Percentiles rank a stretch among this genome's conserved stretches.
phyloP scores from a whole-genome alignment of 1,140 invertebrate species.

The Aphelenchoides besseyi region DNA sequence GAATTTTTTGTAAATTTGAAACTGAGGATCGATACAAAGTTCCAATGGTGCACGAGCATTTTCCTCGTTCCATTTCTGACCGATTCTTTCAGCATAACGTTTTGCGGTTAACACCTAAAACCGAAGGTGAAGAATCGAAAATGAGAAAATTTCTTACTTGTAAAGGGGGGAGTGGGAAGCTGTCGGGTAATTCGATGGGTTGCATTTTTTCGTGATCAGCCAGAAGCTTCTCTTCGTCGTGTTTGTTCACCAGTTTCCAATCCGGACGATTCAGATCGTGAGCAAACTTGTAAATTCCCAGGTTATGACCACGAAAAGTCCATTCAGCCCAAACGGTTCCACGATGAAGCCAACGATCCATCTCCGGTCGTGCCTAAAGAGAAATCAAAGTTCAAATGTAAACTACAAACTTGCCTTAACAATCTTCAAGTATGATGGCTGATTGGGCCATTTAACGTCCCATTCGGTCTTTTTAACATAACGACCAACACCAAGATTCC shows the following conservation, averaged over 20 bases:
- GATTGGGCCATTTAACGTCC: conserved; percentile 55
- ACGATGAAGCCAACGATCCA: conserved; percentile 59
- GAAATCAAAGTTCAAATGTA: neutral
- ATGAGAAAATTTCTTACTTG: conserved; percentile 45
- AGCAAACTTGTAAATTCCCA: conserved; percentile 58
- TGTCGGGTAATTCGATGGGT: conserved; percentile 41
- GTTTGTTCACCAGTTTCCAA: conserved; percentile 58
- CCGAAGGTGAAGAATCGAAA: neutral
- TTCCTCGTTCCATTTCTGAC: neutral
- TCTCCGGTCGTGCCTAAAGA: conserved; percentile 54
- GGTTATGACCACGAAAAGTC: conserved; percentile 54
- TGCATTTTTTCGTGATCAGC: conserved; percentile 38
- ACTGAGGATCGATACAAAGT: conserved; percentile 58
- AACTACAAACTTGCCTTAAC: conserved; percentile 42
- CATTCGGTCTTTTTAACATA: conserved; percentile 60
- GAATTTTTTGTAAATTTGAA: conserved; percentile 46
- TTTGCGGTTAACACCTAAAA: conserved; percentile 46
- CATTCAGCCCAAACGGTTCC: conserved; percentile 58
- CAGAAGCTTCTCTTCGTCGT: conserved; percentile 53
- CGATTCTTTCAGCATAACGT: conserved; percentile 38
- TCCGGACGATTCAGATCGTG: conserved; percentile 59
- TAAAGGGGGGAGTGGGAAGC: conserved; percentile 57
- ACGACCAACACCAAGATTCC: conserved; percentile 40
- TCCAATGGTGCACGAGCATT: conserved; percentile 42
- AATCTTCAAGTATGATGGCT: conserved; percentile 58